Evolutionary conservation across 2,888 invertebrate genomes (phyloP), one percentile per base, ranked within the genome.

Genomic region (Alentia gelatinosa): DNA sequence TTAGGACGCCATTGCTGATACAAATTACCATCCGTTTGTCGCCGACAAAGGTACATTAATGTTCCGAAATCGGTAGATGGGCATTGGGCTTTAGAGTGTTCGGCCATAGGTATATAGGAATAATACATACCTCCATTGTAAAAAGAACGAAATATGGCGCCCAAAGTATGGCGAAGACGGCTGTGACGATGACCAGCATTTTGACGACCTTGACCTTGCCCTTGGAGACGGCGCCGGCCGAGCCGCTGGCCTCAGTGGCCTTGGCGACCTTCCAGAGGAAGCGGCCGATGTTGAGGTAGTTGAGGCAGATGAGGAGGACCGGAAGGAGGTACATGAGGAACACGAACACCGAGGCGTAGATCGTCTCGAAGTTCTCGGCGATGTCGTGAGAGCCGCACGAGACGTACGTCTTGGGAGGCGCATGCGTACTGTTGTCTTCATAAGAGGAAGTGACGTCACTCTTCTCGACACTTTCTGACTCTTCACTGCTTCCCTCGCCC

Each of bases 111-210:
- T n/a, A n/a, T n/a, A n/a, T n/a, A n/a, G n/a, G n/a, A n/a, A n/a
- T n/a, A n/a, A 1, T 74, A 88, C 63, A 56, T 86, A 92, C 92
- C 92, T 92, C 92, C 30, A 92, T 92, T 0, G 92, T 89, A 63
- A 92, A 92, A 23, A 92, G 91, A 0, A 92, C 91, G 40, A 92
- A 92, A 89, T 79, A 92, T 0, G 92, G 92, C 91, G 91, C 50
- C 92, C 92, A 92, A 35, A 91, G 90, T 23, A 92, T 33, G n/a
- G 91, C 90, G 86, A 92, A 92, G 26, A 91, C 90, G 4, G 42
- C 91, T 0, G 90, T 50, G 26, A 86, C 63, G 3, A 86, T 39
- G 39, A 26, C 50, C 56, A 90, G 40, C 90, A 90, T 90, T 26
- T 84, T 84, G 1, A 40, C 84, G 9, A 90, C 68, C 37, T 68